Base-by-base conservation (phyloP, 2,113 vertebrate species). In the Lethenteron camtschaticum region DNA sequence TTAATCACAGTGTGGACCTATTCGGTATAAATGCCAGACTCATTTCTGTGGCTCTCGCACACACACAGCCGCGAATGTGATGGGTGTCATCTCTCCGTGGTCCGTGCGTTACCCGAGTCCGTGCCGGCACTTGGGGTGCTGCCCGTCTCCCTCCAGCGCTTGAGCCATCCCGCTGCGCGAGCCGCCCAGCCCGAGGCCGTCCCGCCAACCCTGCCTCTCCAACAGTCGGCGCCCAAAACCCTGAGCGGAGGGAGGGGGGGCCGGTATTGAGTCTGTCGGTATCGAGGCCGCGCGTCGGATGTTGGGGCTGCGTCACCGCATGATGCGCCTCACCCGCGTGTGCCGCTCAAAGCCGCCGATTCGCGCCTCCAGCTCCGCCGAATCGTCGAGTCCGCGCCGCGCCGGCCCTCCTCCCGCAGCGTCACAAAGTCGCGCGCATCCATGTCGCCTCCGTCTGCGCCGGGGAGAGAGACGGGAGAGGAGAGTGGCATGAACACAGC, bases 181-280 rank as follows among this genome's bases (percentile, higher is more conserved):
- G 79, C 80, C 81, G 1, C 94, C 94, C 57, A 99, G 80, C 1
- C 92, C 89, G 68, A 82, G 80, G 11, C 94, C 94, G 2, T 96
- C 90, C 0, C 71, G 86, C 94, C 94, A 99, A 68, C 94, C 94
- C 68, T 96, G 92, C 71, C 77, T 84, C 78, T 96, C 87, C 87
- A 99, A 86, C 70, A 96, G 77, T 74, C 85, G 89, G 74, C 92
- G 81, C 6, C 92, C 94, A 73, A 96, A 80, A 10, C 92, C 90
- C 94, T 99, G 74, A 18, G 2, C 72, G 60, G 12, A 58, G 7
- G 58, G 11, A 9, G 41, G 41, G 5, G 41, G 1, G 41, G 41
- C 3, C 41, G 6, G 41, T 41, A 41, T 41, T 41, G 41, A 41
- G 6, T 41, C 41, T 41, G 41, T 41, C 41, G 41, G 41, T 7